Evolutionary conservation across 2,888 invertebrate species (phyloP).

Genomic region (Andrena flavipes): DNA sequence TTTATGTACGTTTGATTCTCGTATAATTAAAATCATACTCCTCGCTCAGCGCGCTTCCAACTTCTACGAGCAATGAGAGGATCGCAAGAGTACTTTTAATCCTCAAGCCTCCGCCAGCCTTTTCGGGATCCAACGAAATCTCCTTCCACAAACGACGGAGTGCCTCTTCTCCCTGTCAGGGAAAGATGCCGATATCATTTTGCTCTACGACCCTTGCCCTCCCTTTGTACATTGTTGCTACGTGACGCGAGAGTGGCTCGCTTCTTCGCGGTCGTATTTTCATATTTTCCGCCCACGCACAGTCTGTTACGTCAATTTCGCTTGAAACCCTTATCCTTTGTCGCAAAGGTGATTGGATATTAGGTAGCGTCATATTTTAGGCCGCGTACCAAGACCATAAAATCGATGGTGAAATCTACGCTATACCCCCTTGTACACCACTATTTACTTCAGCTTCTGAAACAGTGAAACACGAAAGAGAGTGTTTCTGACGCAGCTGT

Average conservation of each 20-base stretch:
- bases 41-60: neutral
- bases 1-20: constrained; percentile 15
- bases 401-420: neutral
- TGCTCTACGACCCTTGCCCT: constrained; percentile 1
- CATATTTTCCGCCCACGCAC: neutral
- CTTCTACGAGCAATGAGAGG: neutral
- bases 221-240: constrained; percentile 6
- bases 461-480: neutral
- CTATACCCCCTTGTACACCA: too few relatives aligned
- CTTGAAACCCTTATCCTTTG: neutral
- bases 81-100: constrained; percentile 23
- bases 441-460: neutral
- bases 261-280: constrained; percentile 14
- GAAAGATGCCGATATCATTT: constrained; percentile 11
- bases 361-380: neutral
- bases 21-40: constrained; percentile 26
- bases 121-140: neutral
- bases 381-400: too few relatives aligned
- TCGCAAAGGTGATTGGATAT: neutral
- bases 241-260: neutral
- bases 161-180: neutral
- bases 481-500: constrained; percentile 22
- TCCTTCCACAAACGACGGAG: neutral
- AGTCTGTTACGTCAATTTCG: neutral
- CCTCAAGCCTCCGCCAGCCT: neutral